Conservation (phyloP, 2,113 vertebrate species). For the Cyanoderma ruficeps region DNA sequence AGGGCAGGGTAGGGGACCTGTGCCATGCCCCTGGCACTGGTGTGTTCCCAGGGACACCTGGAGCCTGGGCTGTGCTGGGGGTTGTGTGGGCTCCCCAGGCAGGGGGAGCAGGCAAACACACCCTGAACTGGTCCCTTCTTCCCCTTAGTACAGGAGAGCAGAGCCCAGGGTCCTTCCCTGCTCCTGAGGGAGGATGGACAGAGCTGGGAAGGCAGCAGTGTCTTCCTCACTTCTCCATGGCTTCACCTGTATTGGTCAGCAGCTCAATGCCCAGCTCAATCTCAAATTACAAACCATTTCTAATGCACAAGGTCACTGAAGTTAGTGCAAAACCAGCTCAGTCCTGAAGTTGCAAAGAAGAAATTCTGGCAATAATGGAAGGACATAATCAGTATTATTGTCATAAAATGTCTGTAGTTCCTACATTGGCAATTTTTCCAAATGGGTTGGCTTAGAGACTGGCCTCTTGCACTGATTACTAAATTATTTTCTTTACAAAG, state of each 20-base stretch:
- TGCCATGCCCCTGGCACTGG: neutral
- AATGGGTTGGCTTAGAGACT: neutral
- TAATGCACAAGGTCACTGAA: neutral
- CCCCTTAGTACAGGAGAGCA: neutral
- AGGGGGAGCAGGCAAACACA: neutral
- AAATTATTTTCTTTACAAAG: constrained; percentile 21
- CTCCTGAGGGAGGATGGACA: neutral
- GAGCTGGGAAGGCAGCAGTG: neutral
- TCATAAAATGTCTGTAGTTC: neutral
- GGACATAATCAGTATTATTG: neutral
- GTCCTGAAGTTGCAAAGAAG: neutral
- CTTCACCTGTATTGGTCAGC: neutral
- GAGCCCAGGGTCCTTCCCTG: neutral
- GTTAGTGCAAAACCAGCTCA: neutral
- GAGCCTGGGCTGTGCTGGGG: neutral
- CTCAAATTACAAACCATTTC: neutral
- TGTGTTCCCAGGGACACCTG: neutral
- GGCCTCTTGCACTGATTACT: neutral
- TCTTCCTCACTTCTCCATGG: neutral
- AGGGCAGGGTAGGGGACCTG: neutral
- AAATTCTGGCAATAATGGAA: neutral
- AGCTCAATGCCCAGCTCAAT: neutral
- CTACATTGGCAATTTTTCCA: neutral
- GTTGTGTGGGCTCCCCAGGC: neutral
- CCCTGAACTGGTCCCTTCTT: neutral